Evolutionary conservation across 30 jellyfish, hydroid and myxozoan species (phyloP), one percentile per base, ranked within the genome.

Genomic region (Aurelia sp.): DNA sequence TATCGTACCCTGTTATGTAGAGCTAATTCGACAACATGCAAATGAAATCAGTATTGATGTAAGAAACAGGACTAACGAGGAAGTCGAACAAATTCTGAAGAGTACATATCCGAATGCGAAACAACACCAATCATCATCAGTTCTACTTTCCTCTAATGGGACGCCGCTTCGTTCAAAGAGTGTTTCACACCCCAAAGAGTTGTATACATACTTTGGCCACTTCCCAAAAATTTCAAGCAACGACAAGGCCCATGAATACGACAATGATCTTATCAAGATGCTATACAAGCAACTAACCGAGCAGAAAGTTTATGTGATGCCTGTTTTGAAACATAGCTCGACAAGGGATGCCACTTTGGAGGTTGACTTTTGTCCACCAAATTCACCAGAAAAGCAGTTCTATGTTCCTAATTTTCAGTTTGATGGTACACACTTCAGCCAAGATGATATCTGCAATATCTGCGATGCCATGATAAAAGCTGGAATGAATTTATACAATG

Each of bases 1-100:
- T 52, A 52, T 91, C 19, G 44, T 86, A 13, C 96, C 96, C 1
- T 84, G 96, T 67, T 91, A 91, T 76, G 71, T 91, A 31, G 68
- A 72, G 27, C 74, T 76, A 69, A 18, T 88, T 1, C 15, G 17
- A 68, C n/a, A 13, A 5, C 9, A 22, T 12, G 33, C 75, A 6
- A 52, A 35, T 19, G 24, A 73, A 20, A 6, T 73, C 2, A 51
- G 20, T 17, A 4, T 73, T 10, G 31, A 48, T 9, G 63, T 51
- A 13, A 22, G 51, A n/a, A 19, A 24, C 5, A 15, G 6, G 35
- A 10, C 13, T 10, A 22, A 24, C 12, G 57, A 73, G 5, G 84
- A 52, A 48, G 71, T n/a, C n/a, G n/a, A n/a, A n/a, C n/a, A n/a
- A n/a, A n/a, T 73, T 8, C 58, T 73, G 38, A 12, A n/a, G 33